A percentile compares a stretch with the other conserved stretches of the same genome.
phyloP scores from a whole-genome alignment of 2,888 invertebrate genomes.

The Cerceris ruficornis region DNA sequence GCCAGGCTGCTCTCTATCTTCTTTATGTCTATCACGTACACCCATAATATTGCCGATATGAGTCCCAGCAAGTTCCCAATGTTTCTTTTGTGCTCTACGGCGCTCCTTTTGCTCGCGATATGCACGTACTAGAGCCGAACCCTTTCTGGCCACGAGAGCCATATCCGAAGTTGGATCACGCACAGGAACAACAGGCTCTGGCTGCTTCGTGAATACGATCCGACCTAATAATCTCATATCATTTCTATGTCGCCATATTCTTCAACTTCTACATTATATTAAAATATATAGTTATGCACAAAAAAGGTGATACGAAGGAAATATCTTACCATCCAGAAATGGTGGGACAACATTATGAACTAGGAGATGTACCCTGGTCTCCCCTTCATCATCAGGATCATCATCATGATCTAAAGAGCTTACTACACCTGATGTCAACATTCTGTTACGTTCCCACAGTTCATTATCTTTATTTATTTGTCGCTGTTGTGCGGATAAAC shows the following conservation, averaged over 20 bases:
- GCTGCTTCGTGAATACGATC: conserved; percentile 99
- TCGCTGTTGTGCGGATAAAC: conserved; percentile 96
- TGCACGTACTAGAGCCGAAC: conserved; percentile 93
- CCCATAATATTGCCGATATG: conserved; percentile 98
- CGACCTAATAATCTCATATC: conserved; percentile 81
- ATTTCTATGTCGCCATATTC: conserved; percentile 9
- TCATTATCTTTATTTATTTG: conserved; percentile 99
- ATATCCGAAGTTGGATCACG: conserved; percentile 98
- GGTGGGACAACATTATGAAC: conserved; percentile 99
- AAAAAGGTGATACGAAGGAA: not conserved
- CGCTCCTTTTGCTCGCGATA: conserved; percentile 98
- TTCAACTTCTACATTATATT: not conserved
- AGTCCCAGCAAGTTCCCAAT: conserved; percentile 99
- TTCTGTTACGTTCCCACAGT: conserved; percentile 98
- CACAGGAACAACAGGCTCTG: conserved; percentile 98
- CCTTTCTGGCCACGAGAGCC: conserved; percentile 97
- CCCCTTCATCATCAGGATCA: conserved; percentile 97
- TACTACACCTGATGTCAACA: conserved; percentile 97
- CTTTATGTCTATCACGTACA: conserved; percentile 85
- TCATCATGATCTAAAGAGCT: conserved; percentile 93
- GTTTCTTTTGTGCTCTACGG: conserved; percentile 98
- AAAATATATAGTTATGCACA: not conserved
- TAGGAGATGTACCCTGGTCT: conserved; percentile 96
- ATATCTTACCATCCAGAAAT: conserved; percentile 92
- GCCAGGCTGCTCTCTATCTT: conserved; percentile 85